Percentiles rank a stretch among this genome's conserved stretches.
These are phyloP conservation scores for Drosophila pachea DNA, from an alignment of 1,140 invertebrate genomes.

Conservation along the genomic window DNA sequence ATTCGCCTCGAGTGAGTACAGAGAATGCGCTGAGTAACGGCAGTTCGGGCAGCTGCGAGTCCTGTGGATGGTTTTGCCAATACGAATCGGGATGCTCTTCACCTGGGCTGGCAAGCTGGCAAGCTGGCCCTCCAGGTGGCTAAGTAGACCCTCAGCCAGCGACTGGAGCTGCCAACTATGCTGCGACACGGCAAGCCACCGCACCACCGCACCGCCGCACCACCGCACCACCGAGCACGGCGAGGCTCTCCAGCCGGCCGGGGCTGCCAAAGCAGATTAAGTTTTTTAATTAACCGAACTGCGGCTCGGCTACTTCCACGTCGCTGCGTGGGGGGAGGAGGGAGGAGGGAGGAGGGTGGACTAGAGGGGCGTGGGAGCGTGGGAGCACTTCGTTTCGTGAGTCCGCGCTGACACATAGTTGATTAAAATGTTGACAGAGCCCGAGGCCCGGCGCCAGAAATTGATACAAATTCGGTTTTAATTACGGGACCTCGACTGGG, in stretches of 20 bases:
- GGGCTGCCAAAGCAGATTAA: slow-evolving; percentile 62
- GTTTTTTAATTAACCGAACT: slow-evolving; percentile 66
- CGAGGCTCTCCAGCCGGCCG: background rate
- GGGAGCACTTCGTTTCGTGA: slow-evolving; percentile 71
- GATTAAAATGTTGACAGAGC: slow-evolving; percentile 58
- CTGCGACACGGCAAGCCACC: slow-evolving; percentile 8
- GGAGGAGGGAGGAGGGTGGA: too few relatives aligned
- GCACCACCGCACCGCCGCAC: slow-evolving; percentile 2
- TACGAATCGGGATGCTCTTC: background rate
- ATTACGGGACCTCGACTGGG: slow-evolving; percentile 30
- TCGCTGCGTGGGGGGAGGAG: background rate
- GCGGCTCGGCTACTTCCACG: slow-evolving; percentile 32
- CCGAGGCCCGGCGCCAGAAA: slow-evolving; percentile 23
- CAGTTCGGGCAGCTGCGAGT: too few relatives aligned
- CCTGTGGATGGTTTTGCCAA: too few relatives aligned
- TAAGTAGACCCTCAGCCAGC: slow-evolving; percentile 7
- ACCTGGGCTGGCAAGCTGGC: background rate
- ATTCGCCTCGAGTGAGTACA: slow-evolving; percentile 31
- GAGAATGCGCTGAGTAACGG: slow-evolving; percentile 7
- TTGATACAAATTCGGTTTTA: slow-evolving; percentile 52
- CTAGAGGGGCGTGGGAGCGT: slow-evolving; percentile 16
- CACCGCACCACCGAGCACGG: background rate
- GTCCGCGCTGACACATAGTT: slow-evolving; percentile 70
- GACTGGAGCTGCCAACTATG: background rate
- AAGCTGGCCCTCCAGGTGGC: background rate